These are phyloP conservation scores for Anodontia alba DNA, from an alignment of 2,888 invertebrate genomes.

Conservation along the genomic window DNA sequence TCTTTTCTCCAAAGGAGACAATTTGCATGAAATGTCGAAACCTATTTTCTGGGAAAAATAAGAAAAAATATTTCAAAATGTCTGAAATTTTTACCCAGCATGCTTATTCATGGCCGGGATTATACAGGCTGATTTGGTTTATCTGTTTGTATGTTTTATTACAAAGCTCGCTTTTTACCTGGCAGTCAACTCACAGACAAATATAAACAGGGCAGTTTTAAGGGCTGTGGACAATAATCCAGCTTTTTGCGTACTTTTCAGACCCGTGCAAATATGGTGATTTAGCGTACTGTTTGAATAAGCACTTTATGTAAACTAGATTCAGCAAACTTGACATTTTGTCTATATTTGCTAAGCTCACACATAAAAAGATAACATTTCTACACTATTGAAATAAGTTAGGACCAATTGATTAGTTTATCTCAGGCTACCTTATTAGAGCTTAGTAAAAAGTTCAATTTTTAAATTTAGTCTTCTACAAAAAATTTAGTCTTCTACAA, in stretches of 20 bases:
- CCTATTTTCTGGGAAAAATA: too few species aligned
- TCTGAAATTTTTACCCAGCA: too few species aligned
- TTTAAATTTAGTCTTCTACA: neutral
- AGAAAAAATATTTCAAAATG: too few species aligned
- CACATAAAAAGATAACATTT: slow-evolving; percentile 50
- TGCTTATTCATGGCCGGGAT: too few species aligned
- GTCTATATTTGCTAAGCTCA: slow-evolving; percentile 26
- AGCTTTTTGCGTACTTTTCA: neutral
- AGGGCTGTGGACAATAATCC: neutral
- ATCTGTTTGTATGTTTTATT: too few species aligned
- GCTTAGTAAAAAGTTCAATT: neutral
- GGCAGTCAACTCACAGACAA: too few species aligned
- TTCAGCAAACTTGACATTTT: slow-evolving; percentile 25
- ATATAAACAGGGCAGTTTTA: neutral
- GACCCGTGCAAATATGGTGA: neutral
- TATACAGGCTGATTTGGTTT: too few species aligned
- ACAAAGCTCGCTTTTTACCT: too few species aligned
- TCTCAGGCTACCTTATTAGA: slow-evolving; percentile 6
- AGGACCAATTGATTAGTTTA: slow-evolving; percentile 39
- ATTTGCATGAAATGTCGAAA: too few species aligned
- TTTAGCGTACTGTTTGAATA: slow-evolving; percentile 4
- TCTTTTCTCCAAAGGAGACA: too few species aligned
- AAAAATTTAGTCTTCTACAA: too few species aligned
- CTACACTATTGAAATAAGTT: slow-evolving; percentile 51
- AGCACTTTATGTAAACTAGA: slow-evolving; percentile 13